These are phyloP conservation scores for Norana najaformis DNA, from an alignment of 2,888 invertebrate genomes.

Conservation along the genomic window DNA sequence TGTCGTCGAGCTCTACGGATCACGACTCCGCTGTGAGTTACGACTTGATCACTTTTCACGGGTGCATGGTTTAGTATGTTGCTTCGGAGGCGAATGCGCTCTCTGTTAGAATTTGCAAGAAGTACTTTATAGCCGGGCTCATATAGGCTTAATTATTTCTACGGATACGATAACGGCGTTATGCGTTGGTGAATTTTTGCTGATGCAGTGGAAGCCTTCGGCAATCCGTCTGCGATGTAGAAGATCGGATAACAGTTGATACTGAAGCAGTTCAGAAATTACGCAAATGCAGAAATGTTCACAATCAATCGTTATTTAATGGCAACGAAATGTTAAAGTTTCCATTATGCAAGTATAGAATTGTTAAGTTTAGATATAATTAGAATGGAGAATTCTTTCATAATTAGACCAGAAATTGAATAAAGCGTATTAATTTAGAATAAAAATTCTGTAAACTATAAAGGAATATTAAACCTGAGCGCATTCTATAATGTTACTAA, in stretches of 20 bases:
- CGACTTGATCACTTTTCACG: constrained; percentile 13
- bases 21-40: not conserved
- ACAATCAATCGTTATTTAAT: not conserved
- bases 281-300: not conserved
- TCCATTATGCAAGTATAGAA: not conserved
- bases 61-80: not conserved
- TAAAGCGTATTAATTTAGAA: not conserved
- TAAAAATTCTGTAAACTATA: not conserved
- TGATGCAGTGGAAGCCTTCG: too few species aligned
- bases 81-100: not conserved
- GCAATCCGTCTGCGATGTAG: not conserved
- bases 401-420: not conserved
- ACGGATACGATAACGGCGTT: not conserved
- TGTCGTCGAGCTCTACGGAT: constrained; percentile 21
- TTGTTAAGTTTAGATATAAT: too few species aligned
- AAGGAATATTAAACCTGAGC: not conserved
- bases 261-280: not conserved
- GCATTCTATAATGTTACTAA: too few species aligned
- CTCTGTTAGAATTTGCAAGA: not conserved
- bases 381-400: too few species aligned
- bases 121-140: not conserved
- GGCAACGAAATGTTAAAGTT: not conserved
- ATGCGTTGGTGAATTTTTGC: too few species aligned
- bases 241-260: not conserved
- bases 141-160: not conserved